Base-by-base conservation (phyloP, 2,113 vertebrate genomes). In the Chaetodon auriga region DNA sequence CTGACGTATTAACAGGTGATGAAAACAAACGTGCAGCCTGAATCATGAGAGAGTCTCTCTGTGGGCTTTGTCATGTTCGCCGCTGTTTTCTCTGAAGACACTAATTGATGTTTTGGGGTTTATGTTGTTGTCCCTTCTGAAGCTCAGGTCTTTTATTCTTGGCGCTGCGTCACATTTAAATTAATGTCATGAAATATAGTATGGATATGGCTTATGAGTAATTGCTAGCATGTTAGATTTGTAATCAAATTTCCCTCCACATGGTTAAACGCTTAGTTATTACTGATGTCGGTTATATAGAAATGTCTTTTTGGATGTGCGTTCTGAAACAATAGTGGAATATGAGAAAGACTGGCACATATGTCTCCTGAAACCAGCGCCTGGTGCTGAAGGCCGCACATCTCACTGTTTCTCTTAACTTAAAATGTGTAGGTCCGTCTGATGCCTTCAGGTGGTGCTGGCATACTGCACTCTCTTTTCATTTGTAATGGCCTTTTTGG, bases 381-480 rank as follows among this genome's bases (percentile, higher is more conserved):
- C n/a, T n/a, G n/a, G n/a, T n/a, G n/a, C n/a, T 49, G 15, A 57
- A 41, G 23, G 6, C 21, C 13, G 0, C 1, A 14, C 21, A 11
- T 16, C 5, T 61, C 11, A 38, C 30, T 2, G 8, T 80, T 53
- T 30, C 38, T 70, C 49, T 58, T 13, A 18, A 21, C 48, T 48
- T 48, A 16, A 72, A 49, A 69, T 21, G n/a, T 90, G 88, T 71
- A 82, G 66, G 46, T 72, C 78, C 78, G 23, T 71, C 2, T 61
- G 12, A 77, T 66, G 68, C 87, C 89, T 84, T 82, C 57, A 84
- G 91, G 74, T 91, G 82, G 85, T 85, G 91, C 90, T 90, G 84
- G 53, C 77, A 83, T 81, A 35, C 86, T 80, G 66, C 43, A 60
- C 36, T 62, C 13, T 65, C 21, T 41, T 82, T 53, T 74, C 60